Base-by-base conservation (phyloP, 1,140 invertebrate genomes). In the Palaemon carinicauda region DNA sequence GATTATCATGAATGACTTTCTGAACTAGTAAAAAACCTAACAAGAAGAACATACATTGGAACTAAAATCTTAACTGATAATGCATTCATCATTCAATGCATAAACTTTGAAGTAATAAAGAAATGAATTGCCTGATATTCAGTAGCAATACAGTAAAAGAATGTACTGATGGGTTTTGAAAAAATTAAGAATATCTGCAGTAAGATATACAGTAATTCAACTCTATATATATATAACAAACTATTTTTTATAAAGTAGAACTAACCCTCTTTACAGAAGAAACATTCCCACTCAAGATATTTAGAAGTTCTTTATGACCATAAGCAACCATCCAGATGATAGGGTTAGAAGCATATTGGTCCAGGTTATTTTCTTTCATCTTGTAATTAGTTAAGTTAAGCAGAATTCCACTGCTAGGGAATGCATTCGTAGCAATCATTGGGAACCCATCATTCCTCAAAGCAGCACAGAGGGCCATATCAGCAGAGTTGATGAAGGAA, bases 401-500 rank as follows among this genome's bases (percentile, higher is more conserved):
- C 12, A 83, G 15, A 7, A 27, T 33, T 7, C 82, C 82, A n/a
- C 31, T 12, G 24, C 77, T 56, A 24, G 33, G 82, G 1, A 77
- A 17, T 9, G 73, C 82, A 21, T 52, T 83, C 9, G 52, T 74
- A 9, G 50, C 82, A 27, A 83, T 71, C 82, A 83, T 83, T 29
- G 82, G 82, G 51, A 83, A 71, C 0, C 82, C 82, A 60, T 71
- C 52, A 17, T 83, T 71, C 74, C 82, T 33, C 15, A 83, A 73
- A 14, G 82, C 53, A 31, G 51, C 51, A 53, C 82, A 83, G 69
- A 83, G 60, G 82, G 73, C 82, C 9, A 83, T 17, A 73, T 71
- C 53, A 24, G 60, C 0, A 27, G 51, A 7, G 24, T 29, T 7
- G 5, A 51, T 29, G 17, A 24, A 17, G 5, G 54, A 17, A 65